phyloP scores from a whole-genome alignment of 35 echinoderm and acorn worm genomes.

The Heliocidaris erythrogramma region DNA sequence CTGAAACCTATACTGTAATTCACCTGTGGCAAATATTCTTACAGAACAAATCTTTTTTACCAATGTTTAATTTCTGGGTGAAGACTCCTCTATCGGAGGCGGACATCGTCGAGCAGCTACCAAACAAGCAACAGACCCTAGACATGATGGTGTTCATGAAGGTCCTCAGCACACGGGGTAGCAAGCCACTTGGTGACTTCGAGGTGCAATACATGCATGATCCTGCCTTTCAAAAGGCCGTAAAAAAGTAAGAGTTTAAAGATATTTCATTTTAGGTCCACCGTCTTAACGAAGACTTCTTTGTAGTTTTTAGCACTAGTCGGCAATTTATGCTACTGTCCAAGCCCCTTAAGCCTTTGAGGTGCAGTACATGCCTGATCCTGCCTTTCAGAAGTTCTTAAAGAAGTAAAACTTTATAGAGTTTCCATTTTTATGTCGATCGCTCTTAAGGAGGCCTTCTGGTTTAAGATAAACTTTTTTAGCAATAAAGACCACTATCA shows the following conservation, averaged over 20 bases:
- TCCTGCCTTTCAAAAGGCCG: background rate
- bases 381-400: background rate
- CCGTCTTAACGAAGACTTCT: too few relatives aligned
- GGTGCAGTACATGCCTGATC: background rate
- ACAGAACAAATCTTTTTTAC: too few relatives aligned
- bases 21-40: too few relatives aligned
- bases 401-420: background rate
- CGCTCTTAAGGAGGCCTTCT: too few relatives aligned
- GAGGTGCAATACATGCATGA: background rate
- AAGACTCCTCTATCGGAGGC: constrained; percentile 51
- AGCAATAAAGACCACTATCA: too few relatives aligned
- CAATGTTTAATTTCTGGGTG: background rate
- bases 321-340: too few relatives aligned
- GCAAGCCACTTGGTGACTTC: background rate
- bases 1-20: too few relatives aligned
- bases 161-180: constrained; percentile 46
- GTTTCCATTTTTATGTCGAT: too few relatives aligned
- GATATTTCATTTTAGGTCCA: too few relatives aligned
- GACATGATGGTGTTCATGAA: constrained; percentile 24
- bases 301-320: too few relatives aligned
- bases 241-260: too few relatives aligned
- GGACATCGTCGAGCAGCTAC: constrained; percentile 35
- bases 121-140: constrained; percentile 45
- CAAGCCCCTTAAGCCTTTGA: background rate
- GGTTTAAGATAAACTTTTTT: too few relatives aligned